phyloP scores from a whole-genome alignment of 2,888 invertebrate genomes.

The Alviniconcha strummeri region DNA sequence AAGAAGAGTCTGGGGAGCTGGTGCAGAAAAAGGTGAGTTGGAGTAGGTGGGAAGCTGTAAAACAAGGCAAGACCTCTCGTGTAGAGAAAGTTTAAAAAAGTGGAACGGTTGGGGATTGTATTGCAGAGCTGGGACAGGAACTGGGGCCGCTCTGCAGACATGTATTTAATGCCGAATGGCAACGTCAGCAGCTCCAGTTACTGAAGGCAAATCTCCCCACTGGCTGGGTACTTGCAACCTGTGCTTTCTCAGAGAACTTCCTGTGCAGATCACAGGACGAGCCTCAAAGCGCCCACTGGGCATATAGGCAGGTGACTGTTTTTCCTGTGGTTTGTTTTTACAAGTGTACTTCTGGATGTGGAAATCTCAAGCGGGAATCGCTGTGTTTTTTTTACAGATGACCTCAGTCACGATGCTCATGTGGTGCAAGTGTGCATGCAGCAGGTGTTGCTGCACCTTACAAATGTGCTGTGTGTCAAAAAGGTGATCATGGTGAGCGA shows the following conservation, averaged over 20 bases:
- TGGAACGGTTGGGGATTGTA: not conserved
- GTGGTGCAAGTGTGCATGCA: not conserved
- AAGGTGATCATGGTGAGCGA: slow-evolving; percentile 30
- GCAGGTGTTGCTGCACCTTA: not conserved
- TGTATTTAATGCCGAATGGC: slow-evolving; percentile 28
- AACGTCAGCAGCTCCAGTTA: not conserved
- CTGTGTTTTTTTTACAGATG: slow-evolving; percentile 16
- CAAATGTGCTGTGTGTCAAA: not conserved
- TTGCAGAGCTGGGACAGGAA: slow-evolving; percentile 6
- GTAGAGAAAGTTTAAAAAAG: slow-evolving; percentile 18
- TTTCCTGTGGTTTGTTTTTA: slow-evolving; percentile 16
- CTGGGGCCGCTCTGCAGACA: not conserved
- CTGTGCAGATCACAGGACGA: slow-evolving; percentile 28
- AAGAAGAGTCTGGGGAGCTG: too few relatives aligned
- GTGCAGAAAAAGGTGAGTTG: not conserved
- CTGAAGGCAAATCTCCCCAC: slow-evolving; percentile 9
- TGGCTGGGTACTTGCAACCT: slow-evolving; percentile 15
- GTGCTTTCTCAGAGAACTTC: slow-evolving; percentile 34
- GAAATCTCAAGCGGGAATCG: not conserved
- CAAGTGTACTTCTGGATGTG: slow-evolving; percentile 20
- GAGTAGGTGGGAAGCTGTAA: slow-evolving; percentile 2
- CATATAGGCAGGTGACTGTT: slow-evolving; percentile 28
- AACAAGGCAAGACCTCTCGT: not conserved
- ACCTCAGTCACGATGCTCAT: slow-evolving; percentile 8
- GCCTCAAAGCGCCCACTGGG: slow-evolving; percentile 31